Evolutionary conservation across 2,113 vertebrate species (phyloP).

Genomic region (Dasyornis broadbenti): DNA sequence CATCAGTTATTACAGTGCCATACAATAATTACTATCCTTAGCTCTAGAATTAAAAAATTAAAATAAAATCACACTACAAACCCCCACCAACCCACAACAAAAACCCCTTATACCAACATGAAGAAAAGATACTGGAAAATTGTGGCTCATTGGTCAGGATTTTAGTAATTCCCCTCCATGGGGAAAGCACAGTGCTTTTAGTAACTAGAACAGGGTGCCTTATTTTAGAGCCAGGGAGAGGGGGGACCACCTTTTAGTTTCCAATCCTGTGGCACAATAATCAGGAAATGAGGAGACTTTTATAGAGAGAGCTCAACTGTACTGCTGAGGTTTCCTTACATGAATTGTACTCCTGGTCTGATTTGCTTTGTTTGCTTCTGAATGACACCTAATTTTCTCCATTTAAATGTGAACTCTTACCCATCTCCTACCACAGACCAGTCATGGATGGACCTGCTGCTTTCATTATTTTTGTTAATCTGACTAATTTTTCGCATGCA

Average conservation of each 20-base stretch:
- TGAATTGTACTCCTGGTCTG: conserved; percentile 18
- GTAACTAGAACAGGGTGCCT: neutral
- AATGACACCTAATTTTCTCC: conserved; percentile 28
- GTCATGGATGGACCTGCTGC: conserved; percentile 54
- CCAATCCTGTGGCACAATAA: neutral
- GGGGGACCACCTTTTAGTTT: neutral
- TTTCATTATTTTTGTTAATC: conserved; percentile 66
- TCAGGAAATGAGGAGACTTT: neutral
- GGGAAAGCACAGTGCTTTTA: neutral
- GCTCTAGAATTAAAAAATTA: neutral
- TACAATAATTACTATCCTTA: neutral
- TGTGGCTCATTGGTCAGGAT: neutral
- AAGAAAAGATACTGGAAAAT: neutral
- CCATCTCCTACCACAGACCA: conserved; percentile 7
- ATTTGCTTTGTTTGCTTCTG: conserved; percentile 50
- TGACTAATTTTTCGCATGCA: conserved; percentile 79
- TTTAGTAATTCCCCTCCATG: neutral
- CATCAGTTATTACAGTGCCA: neutral
- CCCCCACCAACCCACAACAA: fast-evolving
- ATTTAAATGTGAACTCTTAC: conserved; percentile 20
- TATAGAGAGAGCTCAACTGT: conserved; percentile 34
- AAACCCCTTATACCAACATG: neutral
- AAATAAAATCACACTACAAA: neutral
- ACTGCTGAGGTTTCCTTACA: conserved; percentile 16
- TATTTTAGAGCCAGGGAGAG: neutral